These are phyloP conservation scores for Eupsittula cactorum DNA, from an alignment of 2,113 vertebrate genomes.

Conservation along the genomic window DNA sequence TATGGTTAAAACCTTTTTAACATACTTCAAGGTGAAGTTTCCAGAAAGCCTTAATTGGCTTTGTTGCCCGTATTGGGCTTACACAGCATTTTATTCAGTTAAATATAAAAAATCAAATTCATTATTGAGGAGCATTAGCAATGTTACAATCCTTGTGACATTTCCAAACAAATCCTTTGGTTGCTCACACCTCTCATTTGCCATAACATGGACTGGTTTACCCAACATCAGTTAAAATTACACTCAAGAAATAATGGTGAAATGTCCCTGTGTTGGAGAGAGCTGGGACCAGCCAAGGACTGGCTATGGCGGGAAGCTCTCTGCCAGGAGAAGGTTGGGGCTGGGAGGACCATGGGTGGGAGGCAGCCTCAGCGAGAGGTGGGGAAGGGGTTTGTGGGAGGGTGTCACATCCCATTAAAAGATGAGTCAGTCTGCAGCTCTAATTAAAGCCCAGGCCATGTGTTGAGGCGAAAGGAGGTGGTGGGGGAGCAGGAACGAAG, in stretches of 20 bases:
- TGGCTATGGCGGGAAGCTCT: neutral
- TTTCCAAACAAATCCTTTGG: no score
- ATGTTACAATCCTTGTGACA: neutral
- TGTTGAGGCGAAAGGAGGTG: neutral
- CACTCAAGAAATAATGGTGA: neutral
- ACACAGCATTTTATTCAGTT: neutral
- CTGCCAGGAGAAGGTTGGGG: neutral
- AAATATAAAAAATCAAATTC: neutral
- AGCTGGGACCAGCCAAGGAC: neutral
- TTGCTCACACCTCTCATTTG: neutral
- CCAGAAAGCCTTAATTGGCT: neutral
- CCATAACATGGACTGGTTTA: neutral
- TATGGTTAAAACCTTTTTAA: neutral
- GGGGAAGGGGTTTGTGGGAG: neutral
- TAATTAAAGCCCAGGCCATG: neutral
- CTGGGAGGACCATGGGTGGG: neutral
- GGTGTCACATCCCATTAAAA: neutral
- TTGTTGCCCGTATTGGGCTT: neutral
- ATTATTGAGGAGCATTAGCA: neutral
- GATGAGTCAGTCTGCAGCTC: slow-evolving; percentile 1
- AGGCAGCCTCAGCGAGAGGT: neutral
- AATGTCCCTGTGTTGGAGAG: neutral
- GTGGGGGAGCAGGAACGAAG: neutral
- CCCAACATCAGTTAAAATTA: neutral
- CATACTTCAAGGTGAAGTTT: neutral